Conservation (phyloP, 2,888 invertebrate genomes). For the Latrodectus elegans region DNA sequence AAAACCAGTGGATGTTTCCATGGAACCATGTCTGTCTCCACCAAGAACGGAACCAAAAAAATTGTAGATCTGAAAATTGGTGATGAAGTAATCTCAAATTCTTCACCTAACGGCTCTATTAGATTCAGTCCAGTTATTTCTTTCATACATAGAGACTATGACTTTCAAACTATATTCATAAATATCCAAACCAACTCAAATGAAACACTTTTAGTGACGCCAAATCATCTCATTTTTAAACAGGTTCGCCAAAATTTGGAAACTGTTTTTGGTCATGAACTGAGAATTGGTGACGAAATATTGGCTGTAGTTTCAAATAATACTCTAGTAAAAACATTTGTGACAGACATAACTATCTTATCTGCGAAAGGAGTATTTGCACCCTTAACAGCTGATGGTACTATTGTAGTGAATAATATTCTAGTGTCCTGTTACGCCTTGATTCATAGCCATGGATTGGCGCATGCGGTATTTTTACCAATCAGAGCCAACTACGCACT, state of each 20-base stretch:
- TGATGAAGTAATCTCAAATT: constrained; percentile 83
- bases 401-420: constrained; percentile 90
- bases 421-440: constrained; percentile 95
- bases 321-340: neutral
- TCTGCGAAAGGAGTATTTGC: constrained; percentile 86
- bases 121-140: constrained; percentile 90
- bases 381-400: constrained; percentile 90
- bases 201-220: constrained; percentile 86
- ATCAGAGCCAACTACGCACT: constrained; percentile 7
- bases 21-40: constrained; percentile 83
- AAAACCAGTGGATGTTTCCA: constrained; percentile 95
- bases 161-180: constrained; percentile 75
- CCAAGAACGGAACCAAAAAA: constrained; percentile 80
- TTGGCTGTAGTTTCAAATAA: neutral
- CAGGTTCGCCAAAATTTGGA: neutral
- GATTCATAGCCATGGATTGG: constrained; percentile 87
- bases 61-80: constrained; percentile 84
- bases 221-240: constrained; percentile 85
- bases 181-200: constrained; percentile 83
- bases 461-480: constrained; percentile 90
- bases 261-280: constrained; percentile 78
- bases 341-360: constrained; percentile 34
- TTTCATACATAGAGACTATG: constrained; percentile 88
- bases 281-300: constrained; percentile 81
- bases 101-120: constrained; percentile 79